A percentile compares a stretch with the other conserved stretches of the same genome.
phyloP scores from a whole-genome alignment of 2,113 vertebrate species.

The Aplodontia rufa region DNA sequence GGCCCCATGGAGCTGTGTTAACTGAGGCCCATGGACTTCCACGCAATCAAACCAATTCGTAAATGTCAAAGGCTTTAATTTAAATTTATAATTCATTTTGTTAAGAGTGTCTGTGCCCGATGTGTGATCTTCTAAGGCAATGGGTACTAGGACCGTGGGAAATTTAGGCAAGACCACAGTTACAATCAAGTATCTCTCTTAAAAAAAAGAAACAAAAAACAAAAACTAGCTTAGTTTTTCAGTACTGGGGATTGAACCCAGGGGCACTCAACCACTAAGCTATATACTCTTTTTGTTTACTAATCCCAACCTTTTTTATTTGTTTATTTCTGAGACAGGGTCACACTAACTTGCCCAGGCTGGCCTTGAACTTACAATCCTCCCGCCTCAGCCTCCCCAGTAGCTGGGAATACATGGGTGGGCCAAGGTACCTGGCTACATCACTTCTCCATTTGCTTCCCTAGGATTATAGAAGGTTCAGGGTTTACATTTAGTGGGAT shows the following conservation, averaged over 20 bases:
- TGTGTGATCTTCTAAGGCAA: not conserved
- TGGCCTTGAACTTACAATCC: not conserved
- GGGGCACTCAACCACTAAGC: no score
- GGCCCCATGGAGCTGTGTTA: not conserved
- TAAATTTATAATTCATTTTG: not conserved
- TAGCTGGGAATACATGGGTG: no score
- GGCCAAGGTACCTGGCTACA: not conserved
- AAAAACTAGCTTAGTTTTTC: no score
- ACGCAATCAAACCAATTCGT: not conserved
- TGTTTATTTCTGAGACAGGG: not conserved
- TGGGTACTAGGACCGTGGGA: rapidly evolving
- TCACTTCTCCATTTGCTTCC: no score
- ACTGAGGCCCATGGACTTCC: no score
- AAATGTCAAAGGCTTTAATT: not conserved
- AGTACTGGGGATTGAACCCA: no score
- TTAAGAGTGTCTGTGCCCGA: not conserved
- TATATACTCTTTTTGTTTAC: no score
- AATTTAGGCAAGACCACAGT: not conserved
- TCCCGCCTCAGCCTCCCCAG: not conserved
- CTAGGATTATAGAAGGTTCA: no score
- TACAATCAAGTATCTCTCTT: rapidly evolving
- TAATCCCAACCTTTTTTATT: no score
- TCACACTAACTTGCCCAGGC: not conserved
- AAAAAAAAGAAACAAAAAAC: no score
- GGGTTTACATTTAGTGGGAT: no score